Evolutionary conservation across 2,888 invertebrate species (phyloP).

Genomic region (Scotopteryx bipunctaria): DNA sequence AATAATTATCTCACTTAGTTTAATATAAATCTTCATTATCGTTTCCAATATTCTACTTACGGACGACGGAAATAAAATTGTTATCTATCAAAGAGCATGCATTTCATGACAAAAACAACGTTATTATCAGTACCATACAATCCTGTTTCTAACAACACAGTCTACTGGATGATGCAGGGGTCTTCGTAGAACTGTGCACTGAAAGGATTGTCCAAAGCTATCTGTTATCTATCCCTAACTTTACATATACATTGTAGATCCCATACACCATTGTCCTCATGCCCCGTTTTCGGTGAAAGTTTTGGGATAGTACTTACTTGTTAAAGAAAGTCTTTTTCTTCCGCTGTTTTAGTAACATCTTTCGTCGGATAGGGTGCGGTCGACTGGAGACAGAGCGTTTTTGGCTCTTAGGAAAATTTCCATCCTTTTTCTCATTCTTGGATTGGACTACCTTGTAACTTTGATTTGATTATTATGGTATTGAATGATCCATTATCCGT

Average conservation of each 20-base stretch:
- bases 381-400: constrained; percentile 62
- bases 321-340: constrained; percentile 62
- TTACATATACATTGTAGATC: constrained; percentile 60
- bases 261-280: constrained; percentile 59
- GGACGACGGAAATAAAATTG: too few relatives aligned
- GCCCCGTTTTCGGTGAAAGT: constrained; percentile 46
- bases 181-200: constrained; percentile 67
- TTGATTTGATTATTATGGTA: constrained; percentile 7
- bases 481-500: too few relatives aligned
- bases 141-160: constrained; percentile 17
- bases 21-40: too few relatives aligned
- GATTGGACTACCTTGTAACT: constrained; percentile 1
- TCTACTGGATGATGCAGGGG: constrained; percentile 54
- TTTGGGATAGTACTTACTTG: constrained; percentile 56
- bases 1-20: too few relatives aligned
- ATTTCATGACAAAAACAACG: too few relatives aligned
- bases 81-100: too few relatives aligned
- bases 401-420: constrained; percentile 59
- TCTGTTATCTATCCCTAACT: constrained; percentile 64
- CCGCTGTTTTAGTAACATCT: constrained; percentile 57
- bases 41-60: too few relatives aligned
- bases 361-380: constrained; percentile 63
- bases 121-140: constrained; percentile 18
- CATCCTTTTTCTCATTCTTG: constrained; percentile 57
- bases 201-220: constrained; percentile 63